Conservation (phyloP, 2,888 invertebrate genomes). For the Synergus laeviventris region DNA sequence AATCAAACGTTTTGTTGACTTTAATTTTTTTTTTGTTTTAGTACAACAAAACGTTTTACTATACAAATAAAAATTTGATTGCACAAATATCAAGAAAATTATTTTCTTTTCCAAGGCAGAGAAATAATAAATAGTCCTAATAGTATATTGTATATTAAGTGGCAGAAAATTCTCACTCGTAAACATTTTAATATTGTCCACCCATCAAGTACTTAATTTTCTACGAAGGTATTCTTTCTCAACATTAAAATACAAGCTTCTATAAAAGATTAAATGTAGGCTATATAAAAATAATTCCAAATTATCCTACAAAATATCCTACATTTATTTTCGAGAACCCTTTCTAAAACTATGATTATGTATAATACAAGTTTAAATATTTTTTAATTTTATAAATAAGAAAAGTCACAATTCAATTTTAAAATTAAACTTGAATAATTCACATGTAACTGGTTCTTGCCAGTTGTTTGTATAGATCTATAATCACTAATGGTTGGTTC, state of each 20-base stretch:
- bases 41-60: too few species aligned
- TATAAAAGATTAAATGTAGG: neutral
- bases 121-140: too few species aligned
- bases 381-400: too few species aligned
- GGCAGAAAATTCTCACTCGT: neutral
- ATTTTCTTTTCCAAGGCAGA: too few species aligned
- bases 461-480: slow-evolving; percentile 62
- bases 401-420: neutral
- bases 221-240: neutral
- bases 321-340: neutral
- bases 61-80: too few species aligned
- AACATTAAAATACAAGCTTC: neutral
- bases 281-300: neutral
- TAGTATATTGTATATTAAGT: too few species aligned
- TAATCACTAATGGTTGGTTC: slow-evolving; percentile 64
- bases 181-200: neutral
- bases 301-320: neutral
- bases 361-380: too few species aligned
- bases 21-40: too few species aligned
- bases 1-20: too few species aligned
- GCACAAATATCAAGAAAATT: too few species aligned
- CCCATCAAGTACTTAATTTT: neutral
- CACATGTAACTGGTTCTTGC: slow-evolving; percentile 40
- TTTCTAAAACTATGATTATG: neutral
- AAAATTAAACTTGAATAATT: neutral